Conservation (phyloP, 2,888 invertebrate species). For the Aphodius granarius region DNA sequence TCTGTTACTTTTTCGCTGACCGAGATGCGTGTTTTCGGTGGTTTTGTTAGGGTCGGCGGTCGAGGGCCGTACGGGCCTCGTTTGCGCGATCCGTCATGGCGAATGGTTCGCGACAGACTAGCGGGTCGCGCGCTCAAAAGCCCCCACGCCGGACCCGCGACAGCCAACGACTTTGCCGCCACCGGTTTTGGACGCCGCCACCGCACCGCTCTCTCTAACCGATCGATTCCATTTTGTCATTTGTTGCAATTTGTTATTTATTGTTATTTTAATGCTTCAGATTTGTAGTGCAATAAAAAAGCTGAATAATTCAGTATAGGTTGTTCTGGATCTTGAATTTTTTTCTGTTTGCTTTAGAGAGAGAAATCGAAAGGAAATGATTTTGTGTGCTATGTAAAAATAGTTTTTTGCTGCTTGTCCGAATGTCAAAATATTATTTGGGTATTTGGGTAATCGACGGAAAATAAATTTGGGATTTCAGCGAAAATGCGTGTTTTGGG, state of each 20-base stretch:
- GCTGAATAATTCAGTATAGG: background rate
- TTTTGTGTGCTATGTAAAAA: too few relatives aligned
- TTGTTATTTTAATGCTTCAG: background rate
- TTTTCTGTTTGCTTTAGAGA: too few relatives aligned
- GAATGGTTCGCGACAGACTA: conserved; percentile 20
- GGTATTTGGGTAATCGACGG: too few relatives aligned
- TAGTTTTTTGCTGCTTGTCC: too few relatives aligned
- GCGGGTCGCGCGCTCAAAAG: conserved; percentile 12
- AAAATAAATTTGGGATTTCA: too few relatives aligned
- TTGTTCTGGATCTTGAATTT: background rate
- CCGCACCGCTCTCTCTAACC: background rate
- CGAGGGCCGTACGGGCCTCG: conserved; percentile 46
- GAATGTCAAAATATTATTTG: too few relatives aligned
- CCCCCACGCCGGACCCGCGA: conserved; percentile 11
- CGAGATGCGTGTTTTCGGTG: conserved; percentile 48
- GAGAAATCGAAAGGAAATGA: too few relatives aligned
- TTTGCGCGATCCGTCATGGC: conserved; percentile 43
- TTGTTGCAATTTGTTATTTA: background rate
- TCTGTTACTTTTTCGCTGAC: background rate
- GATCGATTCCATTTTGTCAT: conserved; percentile 15
- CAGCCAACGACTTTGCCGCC: conserved; percentile 32
- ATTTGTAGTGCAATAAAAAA: background rate
- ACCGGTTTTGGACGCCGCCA: too few relatives aligned
- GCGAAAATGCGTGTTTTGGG: too few relatives aligned
- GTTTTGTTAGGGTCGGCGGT: conserved; percentile 23